Percentiles rank a stretch among this genome's conserved stretches.
These are phyloP conservation scores for Oikopleura dioica DNA, from an alignment of 23 tunicate genomes.

Conservation along the genomic window DNA sequence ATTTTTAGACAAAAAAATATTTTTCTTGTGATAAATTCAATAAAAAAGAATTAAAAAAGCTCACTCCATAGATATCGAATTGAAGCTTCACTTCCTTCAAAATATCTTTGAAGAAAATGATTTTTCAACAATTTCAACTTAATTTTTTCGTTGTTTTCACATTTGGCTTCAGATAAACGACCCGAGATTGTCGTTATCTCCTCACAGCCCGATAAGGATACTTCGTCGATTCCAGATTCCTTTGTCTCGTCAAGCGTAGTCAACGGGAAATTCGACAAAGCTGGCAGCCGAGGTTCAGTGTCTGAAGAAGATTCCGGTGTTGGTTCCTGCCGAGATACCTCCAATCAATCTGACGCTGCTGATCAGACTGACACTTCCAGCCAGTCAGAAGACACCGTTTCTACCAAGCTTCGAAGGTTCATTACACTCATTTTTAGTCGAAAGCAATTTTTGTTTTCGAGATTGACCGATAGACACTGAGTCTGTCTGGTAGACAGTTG, in stretches of 20 bases:
- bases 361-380: not conserved
- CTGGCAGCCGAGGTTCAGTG: not conserved
- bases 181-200: slow-evolving; percentile 12
- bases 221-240: slow-evolving; percentile 4
- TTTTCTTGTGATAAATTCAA: too few species aligned
- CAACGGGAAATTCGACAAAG: not conserved
- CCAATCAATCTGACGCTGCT: not conserved
- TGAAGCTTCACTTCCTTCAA: too few species aligned
- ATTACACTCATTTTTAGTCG: too few species aligned
- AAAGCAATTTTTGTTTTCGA: too few species aligned
- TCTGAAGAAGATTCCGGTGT: slow-evolving; percentile 9
- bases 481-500: too few species aligned
- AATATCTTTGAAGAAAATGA: too few species aligned
- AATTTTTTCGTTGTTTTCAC: too few species aligned
- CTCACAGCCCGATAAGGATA: slow-evolving; percentile 1
- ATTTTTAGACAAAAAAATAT: too few species aligned
- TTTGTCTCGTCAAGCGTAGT: not conserved
- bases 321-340: not conserved
- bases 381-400: not conserved
- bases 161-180: not conserved
- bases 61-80: too few species aligned
- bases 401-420: not conserved
- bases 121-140: too few species aligned
- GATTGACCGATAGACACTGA: too few species aligned
- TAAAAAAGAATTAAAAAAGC: too few species aligned